Percentiles rank a stretch among this genome's conserved stretches.
Conservation (phyloP, 2,113 vertebrate species). For the Bos javanicus region DNA sequence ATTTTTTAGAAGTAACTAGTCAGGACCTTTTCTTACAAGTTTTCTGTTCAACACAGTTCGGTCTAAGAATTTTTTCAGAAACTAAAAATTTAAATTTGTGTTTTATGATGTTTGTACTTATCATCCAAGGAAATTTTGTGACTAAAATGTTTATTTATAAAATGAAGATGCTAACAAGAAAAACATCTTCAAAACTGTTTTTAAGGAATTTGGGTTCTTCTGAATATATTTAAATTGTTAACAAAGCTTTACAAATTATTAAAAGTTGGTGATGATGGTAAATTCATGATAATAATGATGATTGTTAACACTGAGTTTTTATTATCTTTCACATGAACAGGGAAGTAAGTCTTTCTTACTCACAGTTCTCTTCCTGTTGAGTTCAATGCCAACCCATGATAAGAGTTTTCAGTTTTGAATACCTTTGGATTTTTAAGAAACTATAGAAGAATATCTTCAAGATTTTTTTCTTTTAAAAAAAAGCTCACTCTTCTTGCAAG, state of each 20-base stretch:
- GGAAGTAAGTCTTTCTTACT: background rate
- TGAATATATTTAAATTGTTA: background rate
- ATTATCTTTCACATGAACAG: background rate
- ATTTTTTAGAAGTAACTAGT: background rate
- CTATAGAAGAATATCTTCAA: background rate
- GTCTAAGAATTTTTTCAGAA: background rate
- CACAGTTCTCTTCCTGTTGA: background rate
- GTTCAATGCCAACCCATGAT: background rate
- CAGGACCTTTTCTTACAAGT: background rate
- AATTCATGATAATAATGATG: background rate
- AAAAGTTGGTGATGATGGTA: background rate
- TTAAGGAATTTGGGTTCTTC: background rate
- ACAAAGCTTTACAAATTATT: background rate
- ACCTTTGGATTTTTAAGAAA: background rate
- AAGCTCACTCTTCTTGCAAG: background rate
- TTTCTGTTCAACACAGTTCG: background rate
- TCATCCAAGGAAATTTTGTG: background rate
- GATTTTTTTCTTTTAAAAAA: background rate
- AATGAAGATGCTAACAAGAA: background rate
- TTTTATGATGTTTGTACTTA: background rate
- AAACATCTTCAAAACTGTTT: background rate
- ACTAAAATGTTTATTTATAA: background rate
- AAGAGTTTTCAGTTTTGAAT: background rate
- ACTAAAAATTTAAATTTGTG: background rate
- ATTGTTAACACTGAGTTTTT: background rate